phyloP scores from a whole-genome alignment of 2,113 vertebrate species.

The Entomyzon cyanotis region DNA sequence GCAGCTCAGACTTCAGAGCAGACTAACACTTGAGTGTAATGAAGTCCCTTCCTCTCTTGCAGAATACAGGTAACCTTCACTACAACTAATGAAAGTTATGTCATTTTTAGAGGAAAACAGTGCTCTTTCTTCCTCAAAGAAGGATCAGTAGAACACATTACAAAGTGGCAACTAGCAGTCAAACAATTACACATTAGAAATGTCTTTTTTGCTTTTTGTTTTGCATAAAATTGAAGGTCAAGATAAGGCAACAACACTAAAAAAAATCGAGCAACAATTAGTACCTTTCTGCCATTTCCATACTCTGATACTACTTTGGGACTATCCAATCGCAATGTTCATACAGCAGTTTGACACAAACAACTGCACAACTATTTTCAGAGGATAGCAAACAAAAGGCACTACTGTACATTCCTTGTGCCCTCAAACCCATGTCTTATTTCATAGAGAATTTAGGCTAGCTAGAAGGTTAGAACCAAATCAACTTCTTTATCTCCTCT shows the following conservation, averaged over 20 bases:
- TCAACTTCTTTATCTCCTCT: background rate
- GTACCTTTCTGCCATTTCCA: background rate
- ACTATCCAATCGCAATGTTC: background rate
- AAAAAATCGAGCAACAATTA: background rate
- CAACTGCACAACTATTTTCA: background rate
- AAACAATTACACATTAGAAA: conserved; percentile 25
- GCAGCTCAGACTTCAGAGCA: conserved; percentile 36
- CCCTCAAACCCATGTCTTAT: background rate
- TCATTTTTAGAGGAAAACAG: conserved; percentile 8
- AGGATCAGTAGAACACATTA: conserved; percentile 61
- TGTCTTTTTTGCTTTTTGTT: conserved; percentile 8
- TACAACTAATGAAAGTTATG: background rate
- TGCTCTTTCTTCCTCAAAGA: conserved; percentile 6
- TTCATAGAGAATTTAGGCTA: background rate
- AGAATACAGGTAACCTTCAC: background rate
- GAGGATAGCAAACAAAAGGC: background rate
- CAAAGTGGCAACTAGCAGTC: conserved; percentile 63
- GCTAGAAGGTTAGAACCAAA: background rate
- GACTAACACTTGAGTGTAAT: background rate
- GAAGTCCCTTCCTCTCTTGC: conserved; percentile 23
- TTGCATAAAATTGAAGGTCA: conserved; percentile 27
- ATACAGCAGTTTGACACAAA: background rate
- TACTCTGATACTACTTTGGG: conserved; percentile 10
- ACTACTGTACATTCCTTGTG: background rate
- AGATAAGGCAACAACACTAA: conserved; percentile 20